Evolutionary conservation across 2,797 vertebrate genomes (phyloP).

Genomic region (Bryconaethiops microstoma): DNA sequence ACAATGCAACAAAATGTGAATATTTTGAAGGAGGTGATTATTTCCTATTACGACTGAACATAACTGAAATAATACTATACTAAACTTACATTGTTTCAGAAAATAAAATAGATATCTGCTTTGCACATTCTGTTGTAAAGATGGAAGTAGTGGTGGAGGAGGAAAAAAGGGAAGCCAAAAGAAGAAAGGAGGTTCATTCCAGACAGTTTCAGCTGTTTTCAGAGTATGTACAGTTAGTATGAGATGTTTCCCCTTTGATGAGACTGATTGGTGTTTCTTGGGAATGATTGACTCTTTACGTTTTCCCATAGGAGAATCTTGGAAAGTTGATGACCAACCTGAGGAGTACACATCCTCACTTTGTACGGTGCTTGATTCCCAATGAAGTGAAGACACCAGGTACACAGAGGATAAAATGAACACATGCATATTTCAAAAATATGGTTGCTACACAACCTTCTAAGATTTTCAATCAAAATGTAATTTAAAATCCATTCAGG

Average conservation of each 20-base stretch:
- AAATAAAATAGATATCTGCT: not conserved
- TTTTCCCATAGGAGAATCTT: not conserved
- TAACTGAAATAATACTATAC: not conserved
- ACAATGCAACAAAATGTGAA: no score
- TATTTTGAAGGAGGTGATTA: no score
- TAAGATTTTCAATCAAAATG: not conserved
- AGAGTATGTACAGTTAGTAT: not conserved
- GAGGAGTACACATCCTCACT: not conserved
- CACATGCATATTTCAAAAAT: not conserved
- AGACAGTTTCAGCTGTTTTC: not conserved
- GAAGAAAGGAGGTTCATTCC: not conserved
- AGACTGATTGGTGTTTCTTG: no score
- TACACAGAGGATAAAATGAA: not conserved
- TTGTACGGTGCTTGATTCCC: not conserved
- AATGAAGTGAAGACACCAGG: not conserved
- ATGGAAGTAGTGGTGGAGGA: not conserved
- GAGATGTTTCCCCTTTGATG: not conserved
- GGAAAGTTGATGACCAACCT: not conserved
- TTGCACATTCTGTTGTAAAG: not conserved
- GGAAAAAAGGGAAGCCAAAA: not conserved
- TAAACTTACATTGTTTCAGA: not conserved
- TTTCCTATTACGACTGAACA: no score
- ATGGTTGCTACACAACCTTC: not conserved
- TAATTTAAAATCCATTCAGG: not conserved
- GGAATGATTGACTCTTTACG: not conserved